Conservation (phyloP, 2,113 vertebrate species). For the Xiphorhynchus elegans region DNA sequence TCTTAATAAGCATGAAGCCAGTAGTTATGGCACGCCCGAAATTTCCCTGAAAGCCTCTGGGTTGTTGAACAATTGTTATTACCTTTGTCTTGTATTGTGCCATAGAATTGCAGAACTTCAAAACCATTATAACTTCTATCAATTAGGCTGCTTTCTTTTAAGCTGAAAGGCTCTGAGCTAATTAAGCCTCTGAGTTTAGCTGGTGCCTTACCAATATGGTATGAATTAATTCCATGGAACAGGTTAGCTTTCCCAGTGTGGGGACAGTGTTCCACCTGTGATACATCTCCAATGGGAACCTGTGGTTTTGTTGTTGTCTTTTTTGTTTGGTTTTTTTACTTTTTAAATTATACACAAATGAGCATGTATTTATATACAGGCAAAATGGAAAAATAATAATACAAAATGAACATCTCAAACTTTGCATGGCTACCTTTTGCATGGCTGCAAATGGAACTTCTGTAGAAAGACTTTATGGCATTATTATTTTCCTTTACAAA, state of each 20-base stretch:
- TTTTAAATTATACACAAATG: neutral
- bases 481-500: neutral
- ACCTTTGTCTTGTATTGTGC: neutral
- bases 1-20: neutral
- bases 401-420: neutral
- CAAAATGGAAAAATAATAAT: neutral
- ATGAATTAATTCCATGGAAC: neutral
- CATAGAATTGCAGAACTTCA: neutral
- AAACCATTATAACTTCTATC: neutral
- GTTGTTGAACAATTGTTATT: neutral
- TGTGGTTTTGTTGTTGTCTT: neutral
- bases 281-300: neutral
- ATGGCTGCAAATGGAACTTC: neutral
- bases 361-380: neutral
- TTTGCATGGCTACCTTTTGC: neutral
- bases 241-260: neutral
- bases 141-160: slow-evolving; percentile 2
- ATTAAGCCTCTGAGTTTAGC: neutral
- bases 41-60: neutral
- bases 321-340: neutral
- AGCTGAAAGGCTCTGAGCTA: neutral
- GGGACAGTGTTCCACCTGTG: neutral
- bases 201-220: neutral
- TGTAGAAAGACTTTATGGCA: neutral
- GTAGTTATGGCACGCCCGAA: neutral